Evolutionary conservation across 2,888 invertebrate species (phyloP), one percentile per base, ranked within the genome.

Genomic region (Pyrrhosoma nymphula): DNA sequence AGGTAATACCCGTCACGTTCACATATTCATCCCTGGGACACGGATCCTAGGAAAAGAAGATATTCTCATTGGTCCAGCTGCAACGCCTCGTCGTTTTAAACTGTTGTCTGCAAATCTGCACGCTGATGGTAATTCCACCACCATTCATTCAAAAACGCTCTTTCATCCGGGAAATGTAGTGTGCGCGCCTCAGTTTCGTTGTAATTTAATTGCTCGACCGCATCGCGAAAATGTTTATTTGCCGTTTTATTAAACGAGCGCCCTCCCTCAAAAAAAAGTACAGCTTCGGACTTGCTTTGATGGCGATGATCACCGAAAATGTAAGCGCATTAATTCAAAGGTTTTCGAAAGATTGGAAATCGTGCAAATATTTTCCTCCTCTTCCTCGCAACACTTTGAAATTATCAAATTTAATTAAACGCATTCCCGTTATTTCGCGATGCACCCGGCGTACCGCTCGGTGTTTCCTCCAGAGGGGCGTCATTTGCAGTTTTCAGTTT

Each of bases 241-340:
- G 26, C 20, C 69, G 26, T 69, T 69, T n/a, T 69, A 69, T 69
- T n/a, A 69, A 69, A n/a, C 69, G n/a, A 6, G 69, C 8, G 12
- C 69, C n/a, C 69, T n/a, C 3, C 69, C 26, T 23, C 26, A 12
- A n/a, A 69, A 69, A 69, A 69, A 69, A 0, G 4, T 69, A 18
- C n/a, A n/a, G 0, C 69, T 3, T n/a, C 69, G 18, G 60, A 23
- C 0, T 23, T 16, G n/a, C 69, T 69, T 69, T 69, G 69, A 60
- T 60, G 47, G 60, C 20, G 16, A 60, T 60, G 69, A 69, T 69
- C n/a, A n/a, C n/a, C n/a, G 69, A 69, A 69, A 69, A n/a, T 69
- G 26, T 69, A 69, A 69, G 69, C n/a, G 69, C 69, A 69, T 69
- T 69, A n/a, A 69, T 69, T 69, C n/a, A n/a, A 69, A n/a, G 69